Percentiles rank a stretch among this genome's conserved stretches.
Conservation (phyloP, 2,888 invertebrate species). For the Slavum lentiscoides region DNA sequence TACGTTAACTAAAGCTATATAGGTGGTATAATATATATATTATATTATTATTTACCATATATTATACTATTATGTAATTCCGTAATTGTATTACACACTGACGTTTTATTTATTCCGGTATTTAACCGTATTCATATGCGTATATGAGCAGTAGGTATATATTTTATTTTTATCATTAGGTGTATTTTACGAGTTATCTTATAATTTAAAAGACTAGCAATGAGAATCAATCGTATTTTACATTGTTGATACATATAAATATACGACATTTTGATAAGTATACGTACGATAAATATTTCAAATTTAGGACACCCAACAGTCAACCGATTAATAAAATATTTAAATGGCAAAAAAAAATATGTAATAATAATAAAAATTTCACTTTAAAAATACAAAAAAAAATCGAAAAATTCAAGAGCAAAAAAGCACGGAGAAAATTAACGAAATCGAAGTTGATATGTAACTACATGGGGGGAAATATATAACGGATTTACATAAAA, state of each 20-base stretch:
- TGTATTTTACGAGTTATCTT: slow-evolving; percentile 4
- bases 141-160: neutral
- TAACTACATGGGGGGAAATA: slow-evolving; percentile 13
- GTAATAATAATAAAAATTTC: too few relatives aligned
- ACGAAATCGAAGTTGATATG: slow-evolving; percentile 5
- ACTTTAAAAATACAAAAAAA: neutral
- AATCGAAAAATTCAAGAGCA: slow-evolving; percentile 10
- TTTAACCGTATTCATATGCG: neutral
- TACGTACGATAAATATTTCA: slow-evolving; percentile 14
- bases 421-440: neutral
- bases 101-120: neutral
- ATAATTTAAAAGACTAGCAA: slow-evolving; percentile 31
- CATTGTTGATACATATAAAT: neutral
- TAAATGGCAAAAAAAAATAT: slow-evolving; percentile 12
- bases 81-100: slow-evolving; percentile 18
- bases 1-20: neutral
- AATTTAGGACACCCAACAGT: slow-evolving; percentile 19
- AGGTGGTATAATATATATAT: slow-evolving; percentile 1
- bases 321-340: slow-evolving; percentile 21
- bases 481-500: too few relatives aligned
- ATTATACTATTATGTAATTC: too few relatives aligned
- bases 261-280: slow-evolving; percentile 10
- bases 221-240: slow-evolving; percentile 7
- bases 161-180: neutral
- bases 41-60: slow-evolving; percentile 1